Base-by-base conservation (phyloP, 2,888 invertebrate genomes). In the Erannis defoliaria region DNA sequence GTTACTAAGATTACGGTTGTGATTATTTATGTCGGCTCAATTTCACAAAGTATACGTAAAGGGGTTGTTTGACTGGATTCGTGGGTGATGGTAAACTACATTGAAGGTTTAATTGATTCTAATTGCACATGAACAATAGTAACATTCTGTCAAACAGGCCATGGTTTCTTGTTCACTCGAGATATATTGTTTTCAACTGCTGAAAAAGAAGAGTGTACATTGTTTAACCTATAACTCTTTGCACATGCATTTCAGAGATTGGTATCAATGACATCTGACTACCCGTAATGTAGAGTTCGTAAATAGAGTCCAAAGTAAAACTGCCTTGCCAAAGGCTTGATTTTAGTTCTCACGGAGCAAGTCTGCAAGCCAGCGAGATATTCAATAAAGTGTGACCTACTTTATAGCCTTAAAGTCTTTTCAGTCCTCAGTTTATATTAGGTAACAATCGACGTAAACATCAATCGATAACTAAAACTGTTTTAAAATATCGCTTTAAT, bases 1-100 rank as follows among this genome's bases (percentile, higher is more conserved):
- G 45, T 56, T 49, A 53, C 21, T 21, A 46, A 53, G 31, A 6
- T 12, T 55, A 62, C 62, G 62, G 67, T 66, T 70, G 69, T 64
- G 70, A 67, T 66, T 68, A 64, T 67, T 66, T 56, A 64, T 62
- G 57, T 65, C 62, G 55, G 53, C 59, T 55, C 50, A 38, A 31
- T 64, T 43, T 46, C 40, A 53, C 38, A 55, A 58, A 50, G 45
- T 59, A 57, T 54, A 43, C 49, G 49, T 55, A 40, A 29, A 62
- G 51, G 46, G 53, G 42, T 61, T 61, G 19, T 43, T 56, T 35
- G 48, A 49, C 49, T 56, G 16, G 38, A 56, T 29, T 21, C 42
- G n/a, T 35, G 23, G 29, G 26, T 56, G 23, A 55, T 62, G 51
- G 55, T 61, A 61, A 38, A 50, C 35, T 35, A 26, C 21, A 37